Evolutionary conservation across 1,140 invertebrate species (phyloP), one percentile per base, ranked within the genome.

Genomic region (Pomacea maculata): DNA sequence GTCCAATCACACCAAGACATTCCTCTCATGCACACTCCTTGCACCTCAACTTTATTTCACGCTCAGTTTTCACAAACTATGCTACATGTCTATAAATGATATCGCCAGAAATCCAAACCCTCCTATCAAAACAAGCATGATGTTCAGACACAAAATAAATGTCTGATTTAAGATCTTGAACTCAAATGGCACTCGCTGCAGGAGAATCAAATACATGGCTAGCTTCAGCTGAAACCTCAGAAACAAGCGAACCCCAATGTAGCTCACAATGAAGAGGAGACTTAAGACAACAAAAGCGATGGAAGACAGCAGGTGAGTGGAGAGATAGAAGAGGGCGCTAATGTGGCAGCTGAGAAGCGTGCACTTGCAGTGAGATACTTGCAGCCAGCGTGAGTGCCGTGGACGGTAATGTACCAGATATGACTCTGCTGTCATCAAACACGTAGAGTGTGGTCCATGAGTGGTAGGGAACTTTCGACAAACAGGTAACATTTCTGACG

Each of bases 391-490:
- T 25, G 77, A 55, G 45, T 72, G 52, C n/a, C 68, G 45, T 14
- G 55, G n/a, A 1, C 45, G 63, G 45, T n/a, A 81, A 29, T n/a
- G 12, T 11, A 25, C 52, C 57, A 57, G n/a, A 61, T 77, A 71
- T 6, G 80, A 70, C 52, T 77, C 75, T 0, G 80, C 80, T 0
- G 80, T 71, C 74, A 77, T 55, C 29, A 81, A 65, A 34, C 80
- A 81, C 12, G 80, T 75, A 3, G 80, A 57, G 45, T 81, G 80
- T 10, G 80, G 80, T 45, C 80, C 80, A 29, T 76, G 74, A 45
- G 34, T 61, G 12, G 61, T 77, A 7, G 63, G 15, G 45, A 77
- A 64, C 52, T 73, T 77, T 15, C 72, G 68, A 34, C 73, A 70
- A 14, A 81, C 17, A 10, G 80, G 80, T 25, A 81, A 81, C 80